These are phyloP conservation scores for Pseudeuparius sepicola DNA, from an alignment of 2,888 invertebrate species.

Conservation along the genomic window DNA sequence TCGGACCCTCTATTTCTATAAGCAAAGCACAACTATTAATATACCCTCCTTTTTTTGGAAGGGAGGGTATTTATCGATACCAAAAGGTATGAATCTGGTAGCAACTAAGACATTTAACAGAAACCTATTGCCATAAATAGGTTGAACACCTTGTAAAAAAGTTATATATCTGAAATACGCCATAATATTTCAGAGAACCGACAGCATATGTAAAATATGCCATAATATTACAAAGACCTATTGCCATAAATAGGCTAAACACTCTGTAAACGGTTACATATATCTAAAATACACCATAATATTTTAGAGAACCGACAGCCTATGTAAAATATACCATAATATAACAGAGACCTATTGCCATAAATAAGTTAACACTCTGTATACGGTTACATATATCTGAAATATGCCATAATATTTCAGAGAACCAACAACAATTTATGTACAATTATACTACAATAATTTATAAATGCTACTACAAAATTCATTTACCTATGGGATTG, in stretches of 20 bases:
- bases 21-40: slow-evolving; percentile 10
- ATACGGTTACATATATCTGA: no score
- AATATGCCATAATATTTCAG: slow-evolving; percentile 11
- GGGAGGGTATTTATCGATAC: slow-evolving; percentile 10
- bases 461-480: no score
- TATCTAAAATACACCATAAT: no score
- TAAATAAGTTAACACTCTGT: no score
- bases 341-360: slow-evolving; percentile 7
- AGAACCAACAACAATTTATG: slow-evolving; percentile 2
- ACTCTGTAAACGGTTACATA: no score
- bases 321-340: slow-evolving; percentile 16
- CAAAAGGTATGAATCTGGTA: slow-evolving; percentile 12
- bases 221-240: no score
- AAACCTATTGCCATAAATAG: slow-evolving; percentile 11
- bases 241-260: no score
- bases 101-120: neutral
- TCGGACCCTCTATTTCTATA: slow-evolving; percentile 12
- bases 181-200: slow-evolving; percentile 13
- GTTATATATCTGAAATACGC: slow-evolving; percentile 11
- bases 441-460: slow-evolving; percentile 13
- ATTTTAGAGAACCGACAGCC: no score
- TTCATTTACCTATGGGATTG: slow-evolving; percentile 1
- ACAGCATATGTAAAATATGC: no score
- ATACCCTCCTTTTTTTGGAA: no score
- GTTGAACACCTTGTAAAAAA: slow-evolving; percentile 9